These are phyloP conservation scores for Ispidina lecontei DNA, from an alignment of 2,797 vertebrate species.

Conservation along the genomic window DNA sequence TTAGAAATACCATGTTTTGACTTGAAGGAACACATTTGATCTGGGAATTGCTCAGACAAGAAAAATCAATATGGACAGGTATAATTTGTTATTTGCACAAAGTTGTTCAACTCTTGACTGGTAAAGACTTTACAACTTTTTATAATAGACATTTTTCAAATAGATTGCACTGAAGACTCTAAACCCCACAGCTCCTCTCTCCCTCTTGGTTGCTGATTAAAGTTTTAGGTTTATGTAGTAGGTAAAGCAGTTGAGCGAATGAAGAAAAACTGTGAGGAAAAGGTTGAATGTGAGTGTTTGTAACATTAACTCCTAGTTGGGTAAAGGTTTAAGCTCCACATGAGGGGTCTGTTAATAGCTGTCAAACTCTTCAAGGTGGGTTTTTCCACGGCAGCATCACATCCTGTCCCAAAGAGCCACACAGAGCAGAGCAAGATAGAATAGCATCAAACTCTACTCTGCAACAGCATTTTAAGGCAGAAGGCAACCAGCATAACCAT, in stretches of 20 bases:
- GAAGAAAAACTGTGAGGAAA: not conserved
- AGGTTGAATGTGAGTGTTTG: not conserved
- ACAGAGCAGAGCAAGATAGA: not conserved
- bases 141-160: not conserved
- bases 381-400: not conserved
- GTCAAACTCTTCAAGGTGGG: not conserved
- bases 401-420: not conserved
- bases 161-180: not conserved
- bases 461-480: not conserved
- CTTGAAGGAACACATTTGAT: conserved; percentile 29
- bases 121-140: conserved; percentile 24
- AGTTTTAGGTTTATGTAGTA: not conserved
- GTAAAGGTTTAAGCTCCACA: not conserved
- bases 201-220: not conserved
- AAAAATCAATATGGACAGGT: conserved; percentile 24
- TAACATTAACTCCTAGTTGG: not conserved
- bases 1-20: conserved; percentile 13
- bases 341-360: not conserved
- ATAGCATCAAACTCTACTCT: not conserved
- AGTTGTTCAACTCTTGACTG: not conserved
- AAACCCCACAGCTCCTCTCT: not conserved
- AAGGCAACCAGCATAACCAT: not conserved
- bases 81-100: conserved; percentile 39
- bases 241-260: not conserved
- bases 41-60: conserved; percentile 1